A percentile compares a stretch with the other conserved stretches of the same genome.
Conservation (phyloP, 2,113 vertebrate species). For the Sinocyclocheilus maitianheensis region DNA sequence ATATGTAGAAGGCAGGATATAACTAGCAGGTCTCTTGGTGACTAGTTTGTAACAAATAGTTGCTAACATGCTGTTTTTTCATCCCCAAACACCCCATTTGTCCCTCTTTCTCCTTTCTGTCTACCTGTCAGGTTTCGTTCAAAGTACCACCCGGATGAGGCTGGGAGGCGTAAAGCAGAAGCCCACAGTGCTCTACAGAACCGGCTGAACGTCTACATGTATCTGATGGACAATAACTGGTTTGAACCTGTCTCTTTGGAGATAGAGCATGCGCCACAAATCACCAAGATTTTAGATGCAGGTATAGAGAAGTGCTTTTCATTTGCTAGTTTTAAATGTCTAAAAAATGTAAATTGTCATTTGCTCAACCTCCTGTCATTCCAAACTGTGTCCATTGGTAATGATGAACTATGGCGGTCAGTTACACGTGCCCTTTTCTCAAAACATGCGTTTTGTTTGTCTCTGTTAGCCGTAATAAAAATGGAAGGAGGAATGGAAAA, state of each 20-base stretch:
- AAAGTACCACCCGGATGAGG: conserved; percentile 92
- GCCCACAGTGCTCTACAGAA: conserved; percentile 82
- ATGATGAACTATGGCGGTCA: background rate
- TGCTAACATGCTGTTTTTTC: background rate
- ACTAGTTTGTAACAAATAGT: background rate
- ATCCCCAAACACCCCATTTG: conserved; percentile 9
- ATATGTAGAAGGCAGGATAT: background rate
- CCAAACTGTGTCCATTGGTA: background rate
- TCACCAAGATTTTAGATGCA: conserved; percentile 88
- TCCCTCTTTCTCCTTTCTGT: conserved; percentile 21
- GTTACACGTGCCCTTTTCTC: background rate
- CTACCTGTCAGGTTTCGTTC: conserved; percentile 84
- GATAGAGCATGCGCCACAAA: conserved; percentile 83
- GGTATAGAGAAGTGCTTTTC: conserved; percentile 68
- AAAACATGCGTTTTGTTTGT: background rate
- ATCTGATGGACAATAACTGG: conserved; percentile 86
- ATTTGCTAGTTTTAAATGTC: background rate
- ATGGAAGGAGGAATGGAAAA: conserved; percentile 92
- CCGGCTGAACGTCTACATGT: conserved; percentile 82
- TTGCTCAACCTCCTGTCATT: background rate
- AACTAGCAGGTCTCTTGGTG: background rate
- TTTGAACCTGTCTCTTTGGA: conserved; percentile 85
- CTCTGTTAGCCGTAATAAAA: conserved; percentile 85
- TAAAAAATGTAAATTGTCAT: background rate
- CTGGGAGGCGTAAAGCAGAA: conserved; percentile 82